Evolutionary conservation across 2,888 invertebrate species (phyloP).

Genomic region (Pedicia rivosa): DNA sequence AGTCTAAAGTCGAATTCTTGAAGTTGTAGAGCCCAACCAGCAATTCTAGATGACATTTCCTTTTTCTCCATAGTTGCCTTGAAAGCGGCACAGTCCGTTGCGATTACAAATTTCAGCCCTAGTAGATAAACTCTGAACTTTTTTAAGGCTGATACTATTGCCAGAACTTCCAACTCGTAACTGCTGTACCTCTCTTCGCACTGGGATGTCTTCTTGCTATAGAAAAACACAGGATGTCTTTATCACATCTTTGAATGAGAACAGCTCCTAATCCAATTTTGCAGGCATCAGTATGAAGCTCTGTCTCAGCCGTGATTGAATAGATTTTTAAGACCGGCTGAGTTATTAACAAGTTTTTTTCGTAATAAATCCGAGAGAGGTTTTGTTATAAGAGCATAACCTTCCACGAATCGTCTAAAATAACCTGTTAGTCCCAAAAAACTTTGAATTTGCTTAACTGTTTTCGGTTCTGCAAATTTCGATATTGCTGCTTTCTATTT

Average conservation of each 20-base stretch:
- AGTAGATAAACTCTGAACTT: conserved; percentile 6
- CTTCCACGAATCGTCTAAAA: conserved; percentile 16
- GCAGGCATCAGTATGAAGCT: conserved; percentile 12
- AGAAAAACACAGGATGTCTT: conserved; percentile 7
- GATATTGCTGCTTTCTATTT: conserved; percentile 14
- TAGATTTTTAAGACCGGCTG: not conserved
- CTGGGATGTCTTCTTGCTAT: not conserved
- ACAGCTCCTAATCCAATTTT: conserved; percentile 5
- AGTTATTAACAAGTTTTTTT: conserved; percentile 8
- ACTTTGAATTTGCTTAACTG: conserved; percentile 16
- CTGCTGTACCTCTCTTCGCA: conserved; percentile 1
- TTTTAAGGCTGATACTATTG: conserved; percentile 7
- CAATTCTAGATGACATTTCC: conserved; percentile 16
- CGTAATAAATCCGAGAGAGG: conserved; percentile 14
- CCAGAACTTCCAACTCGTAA: conserved; percentile 4
- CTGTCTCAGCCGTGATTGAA: not conserved
- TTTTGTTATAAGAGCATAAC: conserved; percentile 14
- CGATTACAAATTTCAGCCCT: conserved; percentile 10
- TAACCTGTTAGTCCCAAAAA: conserved; percentile 18
- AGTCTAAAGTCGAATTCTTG: conserved; percentile 11
- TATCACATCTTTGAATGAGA: not conserved
- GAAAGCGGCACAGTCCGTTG: conserved; percentile 11
- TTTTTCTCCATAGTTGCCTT: conserved; percentile 13
- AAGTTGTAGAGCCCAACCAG: conserved; percentile 16
- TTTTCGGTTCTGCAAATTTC: conserved; percentile 15